Conservation (phyloP, 2,113 vertebrate species). For the Pseudopodoces humilis region DNA sequence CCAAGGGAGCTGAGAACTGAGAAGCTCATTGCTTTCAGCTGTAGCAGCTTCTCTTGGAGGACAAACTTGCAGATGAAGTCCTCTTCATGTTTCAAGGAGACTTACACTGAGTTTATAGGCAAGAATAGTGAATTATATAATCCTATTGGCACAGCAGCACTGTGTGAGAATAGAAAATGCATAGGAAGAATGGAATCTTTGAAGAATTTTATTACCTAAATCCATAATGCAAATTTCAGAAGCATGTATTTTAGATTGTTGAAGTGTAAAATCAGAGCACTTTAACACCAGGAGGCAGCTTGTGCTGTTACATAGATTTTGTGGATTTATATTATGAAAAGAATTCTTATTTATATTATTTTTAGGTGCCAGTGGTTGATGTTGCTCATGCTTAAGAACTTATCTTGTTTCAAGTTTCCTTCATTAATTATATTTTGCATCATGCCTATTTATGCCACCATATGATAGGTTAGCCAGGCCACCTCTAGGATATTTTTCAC, state of each 20-base stretch:
- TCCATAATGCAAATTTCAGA: conserved; percentile 47
- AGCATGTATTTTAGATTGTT: background rate
- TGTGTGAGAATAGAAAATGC: background rate
- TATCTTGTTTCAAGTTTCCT: background rate
- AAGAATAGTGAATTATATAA: conserved; percentile 4
- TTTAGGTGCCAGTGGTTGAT: background rate
- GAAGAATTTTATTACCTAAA: conserved; percentile 5
- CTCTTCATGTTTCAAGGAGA: background rate
- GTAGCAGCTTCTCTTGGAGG: background rate
- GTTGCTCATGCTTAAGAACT: background rate
- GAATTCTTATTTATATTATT: background rate
- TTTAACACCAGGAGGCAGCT: background rate
- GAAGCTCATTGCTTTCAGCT: background rate
- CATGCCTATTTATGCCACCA: background rate
- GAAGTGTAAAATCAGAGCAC: background rate
- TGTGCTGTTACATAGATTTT: background rate
- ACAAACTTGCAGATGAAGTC: background rate
- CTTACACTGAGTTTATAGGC: background rate
- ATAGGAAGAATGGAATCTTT: conserved; percentile 23
- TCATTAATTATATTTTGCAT: background rate
- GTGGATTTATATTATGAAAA: background rate
- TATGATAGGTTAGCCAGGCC: background rate
- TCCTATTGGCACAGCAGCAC: background rate
- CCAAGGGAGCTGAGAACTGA: background rate
- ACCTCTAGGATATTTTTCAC: background rate